Percentiles rank a stretch among this genome's conserved stretches.
phyloP scores from a whole-genome alignment of 2,113 vertebrate species.

The Spizaetus ornatus region DNA sequence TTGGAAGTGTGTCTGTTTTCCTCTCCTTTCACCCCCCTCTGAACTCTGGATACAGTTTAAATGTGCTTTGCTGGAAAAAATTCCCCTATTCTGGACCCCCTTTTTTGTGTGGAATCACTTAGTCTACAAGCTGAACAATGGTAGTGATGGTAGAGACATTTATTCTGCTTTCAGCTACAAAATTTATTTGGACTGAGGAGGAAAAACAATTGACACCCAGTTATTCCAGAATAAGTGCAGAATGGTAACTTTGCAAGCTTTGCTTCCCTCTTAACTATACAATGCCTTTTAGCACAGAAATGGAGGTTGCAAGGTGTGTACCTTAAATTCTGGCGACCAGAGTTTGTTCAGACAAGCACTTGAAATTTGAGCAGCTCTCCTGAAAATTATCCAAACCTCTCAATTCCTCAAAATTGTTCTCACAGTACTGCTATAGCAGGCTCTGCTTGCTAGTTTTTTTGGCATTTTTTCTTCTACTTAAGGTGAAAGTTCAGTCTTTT shows the following conservation, averaged over 20 bases:
- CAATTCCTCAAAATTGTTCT: not conserved
- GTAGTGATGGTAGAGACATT: not conserved
- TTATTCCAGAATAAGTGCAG: not conserved
- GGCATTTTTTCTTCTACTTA: not conserved
- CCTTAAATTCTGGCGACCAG: not conserved
- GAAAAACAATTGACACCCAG: not conserved
- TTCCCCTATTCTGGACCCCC: not conserved
- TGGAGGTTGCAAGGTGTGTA: not conserved
- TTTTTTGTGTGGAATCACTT: constrained; percentile 21
- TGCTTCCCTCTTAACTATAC: not conserved
- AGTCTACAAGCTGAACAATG: not conserved
- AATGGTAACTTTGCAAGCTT: not conserved
- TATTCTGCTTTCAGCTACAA: constrained; percentile 10
- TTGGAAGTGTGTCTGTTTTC: not conserved
- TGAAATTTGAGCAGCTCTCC: not conserved
- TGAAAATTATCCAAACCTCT: not conserved
- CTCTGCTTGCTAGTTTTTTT: not conserved
- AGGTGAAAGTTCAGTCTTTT: not conserved
- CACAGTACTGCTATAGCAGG: not conserved
- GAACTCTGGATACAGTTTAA: not conserved
- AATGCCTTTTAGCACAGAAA: not conserved
- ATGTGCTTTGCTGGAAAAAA: not conserved
- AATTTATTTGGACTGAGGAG: not conserved
- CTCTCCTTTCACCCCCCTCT: not conserved
- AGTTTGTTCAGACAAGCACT: not conserved